Percentiles rank a stretch among this genome's conserved stretches.
Conservation (phyloP, 2,113 vertebrate species). For the Tupaia tana region DNA sequence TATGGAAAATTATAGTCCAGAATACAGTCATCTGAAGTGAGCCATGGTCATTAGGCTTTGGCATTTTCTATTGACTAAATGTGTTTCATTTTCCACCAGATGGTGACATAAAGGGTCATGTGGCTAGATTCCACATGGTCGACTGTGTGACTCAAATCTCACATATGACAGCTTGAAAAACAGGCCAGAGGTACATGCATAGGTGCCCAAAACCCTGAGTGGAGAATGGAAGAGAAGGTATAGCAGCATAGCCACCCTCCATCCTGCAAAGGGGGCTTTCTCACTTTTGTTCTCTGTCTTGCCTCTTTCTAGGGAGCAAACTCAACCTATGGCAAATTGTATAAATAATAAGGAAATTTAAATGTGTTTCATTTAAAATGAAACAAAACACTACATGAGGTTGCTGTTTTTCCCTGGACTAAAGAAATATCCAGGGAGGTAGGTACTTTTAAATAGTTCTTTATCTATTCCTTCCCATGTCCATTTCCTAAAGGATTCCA, state of each 20-base stretch:
- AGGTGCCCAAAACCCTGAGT: too few relatives aligned
- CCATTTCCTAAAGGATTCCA: not conserved
- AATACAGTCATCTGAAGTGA: rapidly evolving
- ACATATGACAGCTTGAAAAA: too few relatives aligned
- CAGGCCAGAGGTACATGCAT: too few relatives aligned
- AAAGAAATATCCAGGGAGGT: not conserved
- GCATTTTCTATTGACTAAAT: not conserved
- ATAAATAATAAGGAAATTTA: not conserved
- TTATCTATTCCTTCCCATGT: not conserved
- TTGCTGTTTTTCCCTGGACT: not conserved
- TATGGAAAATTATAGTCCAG: not conserved
- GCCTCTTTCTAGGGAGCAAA: too few relatives aligned
- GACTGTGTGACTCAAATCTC: too few relatives aligned
- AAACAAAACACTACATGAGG: not conserved
- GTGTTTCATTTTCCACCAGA: not conserved
- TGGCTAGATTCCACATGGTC: too few relatives aligned
- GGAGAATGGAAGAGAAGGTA: too few relatives aligned
- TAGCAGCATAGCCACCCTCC: too few relatives aligned
- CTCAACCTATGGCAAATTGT: too few relatives aligned
- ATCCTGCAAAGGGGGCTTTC: too few relatives aligned
- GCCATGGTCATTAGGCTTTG: not conserved
- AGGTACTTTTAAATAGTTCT: not conserved
- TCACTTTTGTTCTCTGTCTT: too few relatives aligned
- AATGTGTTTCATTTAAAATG: not conserved
- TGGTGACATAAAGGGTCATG: too few relatives aligned